Percentiles rank a stretch among this genome's conserved stretches.
Conservation (phyloP, 2,113 vertebrate genomes). For the Macquaria ambigua region DNA sequence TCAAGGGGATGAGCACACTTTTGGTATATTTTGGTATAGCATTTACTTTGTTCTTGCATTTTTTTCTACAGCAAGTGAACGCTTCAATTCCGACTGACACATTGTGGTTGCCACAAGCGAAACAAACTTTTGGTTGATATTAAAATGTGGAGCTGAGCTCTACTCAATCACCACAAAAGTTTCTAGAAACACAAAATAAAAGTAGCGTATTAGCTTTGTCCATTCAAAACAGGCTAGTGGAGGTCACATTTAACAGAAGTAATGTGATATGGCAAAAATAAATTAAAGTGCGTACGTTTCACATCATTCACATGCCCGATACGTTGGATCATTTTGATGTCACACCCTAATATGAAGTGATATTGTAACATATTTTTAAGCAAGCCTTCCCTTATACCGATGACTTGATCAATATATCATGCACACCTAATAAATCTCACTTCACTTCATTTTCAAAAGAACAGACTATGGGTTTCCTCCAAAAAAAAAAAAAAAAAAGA, state of each 20-base stretch:
- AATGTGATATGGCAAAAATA: background rate
- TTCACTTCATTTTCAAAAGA: constrained; percentile 55
- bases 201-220: background rate
- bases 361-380: constrained; percentile 2
- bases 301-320: background rate
- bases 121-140: background rate
- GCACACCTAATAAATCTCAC: constrained; percentile 56
- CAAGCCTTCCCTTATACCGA: background rate
- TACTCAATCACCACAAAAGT: constrained; percentile 15
- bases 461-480: constrained; percentile 44
- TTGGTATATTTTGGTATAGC: background rate
- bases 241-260: background rate
- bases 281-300: background rate
- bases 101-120: background rate
- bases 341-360: background rate
- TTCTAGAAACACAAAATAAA: background rate
- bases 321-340: background rate
- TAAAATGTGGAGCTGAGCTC: constrained; percentile 7
- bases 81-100: background rate
- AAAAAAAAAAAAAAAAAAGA: constrained; percentile 27
- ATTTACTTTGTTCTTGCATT: background rate
- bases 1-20: background rate
- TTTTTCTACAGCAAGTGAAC: background rate
- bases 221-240: background rate
- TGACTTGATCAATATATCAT: constrained; percentile 47